A percentile compares a stretch with the other conserved stretches of the same genome.
Evolutionary conservation across 2,888 invertebrate genomes (phyloP).

Genomic region (Ischnura elegans): DNA sequence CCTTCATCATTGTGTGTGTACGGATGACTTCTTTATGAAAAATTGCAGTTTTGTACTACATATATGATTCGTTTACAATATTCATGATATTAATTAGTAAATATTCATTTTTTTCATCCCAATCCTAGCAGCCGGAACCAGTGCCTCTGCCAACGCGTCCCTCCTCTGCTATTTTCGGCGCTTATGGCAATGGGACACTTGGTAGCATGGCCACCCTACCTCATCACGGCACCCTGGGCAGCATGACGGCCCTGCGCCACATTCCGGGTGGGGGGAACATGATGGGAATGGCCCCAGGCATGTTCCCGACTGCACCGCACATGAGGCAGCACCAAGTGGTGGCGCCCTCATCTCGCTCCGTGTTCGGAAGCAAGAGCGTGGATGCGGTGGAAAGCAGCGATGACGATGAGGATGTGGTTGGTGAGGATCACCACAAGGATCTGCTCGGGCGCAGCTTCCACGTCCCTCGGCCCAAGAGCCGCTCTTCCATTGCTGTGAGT

Average conservation of each 20-base stretch:
- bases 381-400: conserved; percentile 74
- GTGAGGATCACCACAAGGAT: conserved; percentile 77
- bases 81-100: too few species aligned
- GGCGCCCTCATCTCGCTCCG: conserved; percentile 72
- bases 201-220: conserved; percentile 77
- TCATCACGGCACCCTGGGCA: conserved; percentile 77
- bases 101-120: conserved; percentile 47
- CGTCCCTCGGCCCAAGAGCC: conserved; percentile 90
- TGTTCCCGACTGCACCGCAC: conserved; percentile 45
- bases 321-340: conserved; percentile 40
- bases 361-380: conserved; percentile 72
- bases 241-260: conserved; percentile 76
- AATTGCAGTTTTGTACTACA: too few species aligned
- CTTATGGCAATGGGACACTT: conserved; percentile 73
- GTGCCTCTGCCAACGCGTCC: conserved; percentile 82
- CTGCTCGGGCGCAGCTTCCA: conserved; percentile 86
- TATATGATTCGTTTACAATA: too few species aligned
- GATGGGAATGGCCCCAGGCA: conserved; percentile 36
- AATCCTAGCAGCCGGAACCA: conserved; percentile 84
- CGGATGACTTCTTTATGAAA: too few species aligned
- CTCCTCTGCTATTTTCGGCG: conserved; percentile 90
- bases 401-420: conserved; percentile 84
- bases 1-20: too few species aligned
- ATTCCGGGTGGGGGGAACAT: conserved; percentile 52
- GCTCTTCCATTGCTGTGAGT: conserved; percentile 84